Evolutionary conservation across 2,113 vertebrate genomes (phyloP).

Genomic region (Ictidomys tridecemlineatus): DNA sequence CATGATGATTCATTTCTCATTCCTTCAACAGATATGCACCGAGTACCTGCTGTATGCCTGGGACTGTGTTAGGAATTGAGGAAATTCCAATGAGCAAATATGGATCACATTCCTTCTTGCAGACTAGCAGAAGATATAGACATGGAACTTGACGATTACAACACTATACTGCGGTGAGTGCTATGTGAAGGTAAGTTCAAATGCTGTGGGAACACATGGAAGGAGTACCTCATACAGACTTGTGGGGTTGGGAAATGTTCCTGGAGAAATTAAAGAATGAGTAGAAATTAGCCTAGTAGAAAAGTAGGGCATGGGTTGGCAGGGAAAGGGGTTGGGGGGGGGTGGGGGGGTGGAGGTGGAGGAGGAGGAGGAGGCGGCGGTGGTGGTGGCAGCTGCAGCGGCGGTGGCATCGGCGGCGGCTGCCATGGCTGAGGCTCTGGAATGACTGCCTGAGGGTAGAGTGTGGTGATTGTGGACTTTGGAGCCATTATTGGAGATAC

Average conservation of each 20-base stretch:
- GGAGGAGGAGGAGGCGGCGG: too few relatives aligned
- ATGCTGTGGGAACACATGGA: not conserved
- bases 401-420: fast-evolving
- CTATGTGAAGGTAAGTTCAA: not conserved
- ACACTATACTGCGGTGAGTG: not conserved
- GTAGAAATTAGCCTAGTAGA: slow-evolving; percentile 22
- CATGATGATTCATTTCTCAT: not conserved
- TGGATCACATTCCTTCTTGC: not conserved
- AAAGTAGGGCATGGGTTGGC: not conserved
- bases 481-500: not conserved
- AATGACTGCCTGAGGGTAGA: not conserved
- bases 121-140: not conserved
- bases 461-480: not conserved
- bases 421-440: not conserved
- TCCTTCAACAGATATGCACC: not conserved
- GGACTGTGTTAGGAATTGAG: not conserved
- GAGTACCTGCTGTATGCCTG: not conserved
- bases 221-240: not conserved
- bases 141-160: not conserved
- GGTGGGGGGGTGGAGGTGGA: too few relatives aligned
- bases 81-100: too few relatives aligned
- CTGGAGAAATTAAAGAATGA: not conserved
- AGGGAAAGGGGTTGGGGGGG: too few relatives aligned
- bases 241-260: not conserved
- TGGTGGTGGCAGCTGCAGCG: not conserved